Conservation (phyloP, 2,888 invertebrate species). For the Petrolisthes cinctipes region DNA sequence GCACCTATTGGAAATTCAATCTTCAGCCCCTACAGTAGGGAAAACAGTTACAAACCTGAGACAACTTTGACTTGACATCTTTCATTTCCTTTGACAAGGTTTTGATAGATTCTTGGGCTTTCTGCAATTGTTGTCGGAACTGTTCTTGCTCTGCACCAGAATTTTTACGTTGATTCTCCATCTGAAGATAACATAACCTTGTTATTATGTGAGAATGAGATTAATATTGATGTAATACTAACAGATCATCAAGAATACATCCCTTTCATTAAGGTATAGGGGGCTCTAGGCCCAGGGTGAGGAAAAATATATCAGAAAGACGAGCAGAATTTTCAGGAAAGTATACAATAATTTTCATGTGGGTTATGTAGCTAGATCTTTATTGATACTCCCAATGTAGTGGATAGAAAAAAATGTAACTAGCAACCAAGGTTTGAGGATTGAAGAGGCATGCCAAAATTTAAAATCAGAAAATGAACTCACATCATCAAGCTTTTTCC, state of each 20-base stretch:
- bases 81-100: constrained; percentile 79
- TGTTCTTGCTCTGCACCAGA: constrained; percentile 88
- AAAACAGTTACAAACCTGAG: constrained; percentile 50
- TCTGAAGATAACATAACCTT: constrained; percentile 69
- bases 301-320: too few relatives aligned
- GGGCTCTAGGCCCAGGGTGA: too few relatives aligned
- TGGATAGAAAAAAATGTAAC: not conserved
- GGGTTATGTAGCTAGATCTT: too few relatives aligned
- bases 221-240: too few relatives aligned
- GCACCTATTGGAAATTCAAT: too few relatives aligned
- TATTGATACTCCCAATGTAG: not conserved
- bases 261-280: too few relatives aligned
- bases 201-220: too few relatives aligned
- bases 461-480: constrained; percentile 52
- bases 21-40: too few relatives aligned
- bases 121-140: constrained; percentile 80
- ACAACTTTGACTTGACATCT: constrained; percentile 85
- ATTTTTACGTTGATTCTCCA: constrained; percentile 82
- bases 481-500: constrained; percentile 89
- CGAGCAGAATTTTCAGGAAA: too few relatives aligned
- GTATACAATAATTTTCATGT: too few relatives aligned
- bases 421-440: not conserved
- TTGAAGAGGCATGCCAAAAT: not conserved
- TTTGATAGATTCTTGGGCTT: constrained; percentile 80
- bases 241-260: too few relatives aligned